A percentile compares a stretch with the other conserved stretches of the same genome.
Evolutionary conservation across 2,797 vertebrate species (phyloP).

Genomic region (Euphonia xanthogaster): DNA sequence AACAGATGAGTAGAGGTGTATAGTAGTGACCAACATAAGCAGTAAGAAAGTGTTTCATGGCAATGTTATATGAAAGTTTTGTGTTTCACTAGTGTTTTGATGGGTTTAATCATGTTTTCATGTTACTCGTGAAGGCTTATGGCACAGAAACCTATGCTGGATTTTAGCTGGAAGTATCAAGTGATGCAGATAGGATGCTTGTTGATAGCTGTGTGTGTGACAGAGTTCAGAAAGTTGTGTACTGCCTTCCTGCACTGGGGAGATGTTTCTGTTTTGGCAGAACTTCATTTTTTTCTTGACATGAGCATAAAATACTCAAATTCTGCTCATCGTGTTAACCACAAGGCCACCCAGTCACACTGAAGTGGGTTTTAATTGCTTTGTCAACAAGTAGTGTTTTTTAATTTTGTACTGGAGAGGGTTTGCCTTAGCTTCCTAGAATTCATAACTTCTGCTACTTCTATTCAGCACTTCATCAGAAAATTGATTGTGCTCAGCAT

Average conservation of each 20-base stretch:
- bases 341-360: not conserved
- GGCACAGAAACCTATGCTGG: not conserved
- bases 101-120: not conserved
- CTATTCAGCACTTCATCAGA: not conserved
- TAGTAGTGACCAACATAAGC: not conserved
- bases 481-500: not conserved
- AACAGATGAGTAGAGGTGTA: not conserved
- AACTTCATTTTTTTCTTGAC: not conserved
- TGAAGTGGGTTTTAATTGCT: not conserved
- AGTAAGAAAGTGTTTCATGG: not conserved
- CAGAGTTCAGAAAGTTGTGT: not conserved
- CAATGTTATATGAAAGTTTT: not conserved
- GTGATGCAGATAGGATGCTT: not conserved
- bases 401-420: not conserved
- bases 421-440: not conserved
- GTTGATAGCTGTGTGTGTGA: not conserved
- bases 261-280: not conserved
- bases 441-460: not conserved
- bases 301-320: not conserved
- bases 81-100: not conserved
- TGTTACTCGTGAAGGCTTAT: not conserved
- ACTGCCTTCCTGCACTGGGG: not conserved
- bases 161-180: not conserved
- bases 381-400: not conserved
- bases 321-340: not conserved